A percentile compares a stretch with the other conserved stretches of the same genome.
Evolutionary conservation across 2,797 vertebrate genomes (phyloP).

Genomic region (Hoplostethus mediterraneus): DNA sequence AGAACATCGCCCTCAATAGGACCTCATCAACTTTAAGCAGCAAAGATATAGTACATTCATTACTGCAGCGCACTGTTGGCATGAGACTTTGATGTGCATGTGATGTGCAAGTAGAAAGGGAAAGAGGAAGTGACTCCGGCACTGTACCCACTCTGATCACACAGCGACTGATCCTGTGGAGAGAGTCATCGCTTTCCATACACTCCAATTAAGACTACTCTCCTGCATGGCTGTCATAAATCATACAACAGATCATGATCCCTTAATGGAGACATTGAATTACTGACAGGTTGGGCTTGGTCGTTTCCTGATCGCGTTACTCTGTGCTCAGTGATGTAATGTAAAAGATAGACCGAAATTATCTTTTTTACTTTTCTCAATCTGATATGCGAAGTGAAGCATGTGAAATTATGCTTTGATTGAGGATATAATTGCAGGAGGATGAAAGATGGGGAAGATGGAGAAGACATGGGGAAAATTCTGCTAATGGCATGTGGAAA

Average conservation of each 20-base stretch:
- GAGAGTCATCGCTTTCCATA: constrained; percentile 71
- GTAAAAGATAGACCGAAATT: constrained; percentile 47
- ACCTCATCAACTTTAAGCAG: constrained; percentile 70
- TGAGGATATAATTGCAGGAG: constrained; percentile 52
- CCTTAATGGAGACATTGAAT: constrained; percentile 79
- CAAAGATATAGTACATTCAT: constrained; percentile 77
- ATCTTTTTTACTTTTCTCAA: constrained; percentile 48
- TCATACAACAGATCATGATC: constrained; percentile 81
- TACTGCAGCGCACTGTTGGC: constrained; percentile 70
- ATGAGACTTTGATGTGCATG: constrained; percentile 79
- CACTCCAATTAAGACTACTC: constrained; percentile 82
- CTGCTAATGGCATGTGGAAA: constrained; percentile 41
- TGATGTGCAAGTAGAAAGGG: constrained; percentile 78
- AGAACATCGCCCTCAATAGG: constrained; percentile 53
- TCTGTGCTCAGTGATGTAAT: constrained; percentile 47
- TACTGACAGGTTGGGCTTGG: constrained; percentile 63
- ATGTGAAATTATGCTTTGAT: constrained; percentile 42
- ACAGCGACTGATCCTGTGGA: constrained; percentile 67
- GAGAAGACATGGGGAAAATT: constrained; percentile 26
- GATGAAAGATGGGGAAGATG: constrained; percentile 37
- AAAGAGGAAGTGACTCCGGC: constrained; percentile 68
- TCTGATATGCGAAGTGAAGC: constrained; percentile 44
- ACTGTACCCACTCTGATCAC: constrained; percentile 69
- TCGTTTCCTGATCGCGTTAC: constrained; percentile 63
- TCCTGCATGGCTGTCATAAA: constrained; percentile 77